Evolutionary conservation across 2,888 invertebrate species (phyloP).

Genomic region (Patella pellucida): DNA sequence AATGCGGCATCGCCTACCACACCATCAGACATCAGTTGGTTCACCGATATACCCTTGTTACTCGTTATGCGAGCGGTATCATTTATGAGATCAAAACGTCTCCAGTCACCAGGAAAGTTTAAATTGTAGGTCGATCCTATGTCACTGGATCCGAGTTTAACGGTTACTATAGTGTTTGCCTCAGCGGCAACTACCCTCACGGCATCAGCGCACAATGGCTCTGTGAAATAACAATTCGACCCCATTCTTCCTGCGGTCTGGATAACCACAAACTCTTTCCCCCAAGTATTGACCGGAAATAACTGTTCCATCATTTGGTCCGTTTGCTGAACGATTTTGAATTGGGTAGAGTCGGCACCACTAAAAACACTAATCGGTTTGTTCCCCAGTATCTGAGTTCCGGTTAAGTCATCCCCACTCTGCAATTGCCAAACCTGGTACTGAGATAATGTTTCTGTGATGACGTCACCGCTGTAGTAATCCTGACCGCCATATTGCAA

Average conservation of each 20-base stretch:
- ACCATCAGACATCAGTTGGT: background rate
- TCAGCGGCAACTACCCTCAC: slow-evolving; percentile 20
- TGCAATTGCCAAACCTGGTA: slow-evolving; percentile 14
- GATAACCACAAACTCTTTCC: slow-evolving; percentile 28
- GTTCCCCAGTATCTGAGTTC: slow-evolving; percentile 24
- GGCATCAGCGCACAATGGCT: background rate
- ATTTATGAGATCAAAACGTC: background rate
- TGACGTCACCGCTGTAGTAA: slow-evolving; percentile 3
- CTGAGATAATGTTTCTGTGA: background rate
- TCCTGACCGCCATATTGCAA: background rate
- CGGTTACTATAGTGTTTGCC: background rate
- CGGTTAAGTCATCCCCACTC: slow-evolving; percentile 14
- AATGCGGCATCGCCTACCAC: slow-evolving; percentile 6
- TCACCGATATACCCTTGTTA: slow-evolving; percentile 14
- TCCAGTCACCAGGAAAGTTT: slow-evolving; percentile 2
- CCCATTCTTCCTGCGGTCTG: slow-evolving; percentile 10
- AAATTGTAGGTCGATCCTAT: slow-evolving; percentile 5
- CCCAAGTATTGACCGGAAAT: slow-evolving; percentile 41
- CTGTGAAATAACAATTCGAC: no score
- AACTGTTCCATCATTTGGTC: slow-evolving; percentile 41
- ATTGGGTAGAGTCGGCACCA: slow-evolving; percentile 6
- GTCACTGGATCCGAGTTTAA: background rate
- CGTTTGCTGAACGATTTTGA: background rate
- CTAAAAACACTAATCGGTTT: slow-evolving; percentile 30
- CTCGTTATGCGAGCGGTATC: background rate